A percentile compares a stretch with the other conserved stretches of the same genome.
These are phyloP conservation scores for Strix uralensis DNA, from an alignment of 2,113 vertebrate genomes.

Conservation along the genomic window DNA sequence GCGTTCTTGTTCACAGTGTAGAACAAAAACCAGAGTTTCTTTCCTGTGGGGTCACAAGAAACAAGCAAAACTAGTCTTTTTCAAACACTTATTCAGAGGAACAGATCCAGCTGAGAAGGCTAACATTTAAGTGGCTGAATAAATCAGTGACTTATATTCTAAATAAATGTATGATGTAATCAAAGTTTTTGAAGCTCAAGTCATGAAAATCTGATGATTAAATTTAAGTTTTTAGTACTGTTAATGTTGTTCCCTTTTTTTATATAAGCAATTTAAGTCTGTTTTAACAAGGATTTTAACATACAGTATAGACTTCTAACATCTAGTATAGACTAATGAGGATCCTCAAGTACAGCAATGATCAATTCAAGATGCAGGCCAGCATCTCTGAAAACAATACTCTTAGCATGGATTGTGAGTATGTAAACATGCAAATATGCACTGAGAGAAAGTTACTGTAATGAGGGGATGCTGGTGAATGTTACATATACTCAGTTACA, in stretches of 20 bases:
- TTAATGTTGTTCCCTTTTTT: not conserved
- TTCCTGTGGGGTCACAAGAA: not conserved
- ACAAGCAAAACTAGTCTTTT: not conserved
- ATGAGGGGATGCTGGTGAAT: not conserved
- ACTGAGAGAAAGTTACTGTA: not conserved
- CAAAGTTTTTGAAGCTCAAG: not conserved
- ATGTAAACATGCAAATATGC: not conserved
- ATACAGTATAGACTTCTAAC: not conserved
- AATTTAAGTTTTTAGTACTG: not conserved
- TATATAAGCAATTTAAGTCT: not conserved
- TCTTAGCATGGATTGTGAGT: not conserved
- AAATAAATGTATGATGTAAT: slow-evolving; percentile 32
- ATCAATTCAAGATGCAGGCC: not conserved
- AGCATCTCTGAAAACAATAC: not conserved
- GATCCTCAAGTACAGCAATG: not conserved
- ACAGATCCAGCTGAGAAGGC: not conserved
- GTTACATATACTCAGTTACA: not conserved
- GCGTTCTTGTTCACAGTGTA: not conserved
- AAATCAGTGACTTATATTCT: slow-evolving; percentile 26
- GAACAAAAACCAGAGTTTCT: not conserved
- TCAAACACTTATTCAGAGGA: not conserved
- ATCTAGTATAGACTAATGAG: not conserved
- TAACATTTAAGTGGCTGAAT: not conserved
- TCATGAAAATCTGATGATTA: slow-evolving; percentile 19
- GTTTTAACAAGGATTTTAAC: not conserved